Evolutionary conservation across 2,113 vertebrate genomes (phyloP), one percentile per base, ranked within the genome.

Genomic region (Poecile atricapillus): DNA sequence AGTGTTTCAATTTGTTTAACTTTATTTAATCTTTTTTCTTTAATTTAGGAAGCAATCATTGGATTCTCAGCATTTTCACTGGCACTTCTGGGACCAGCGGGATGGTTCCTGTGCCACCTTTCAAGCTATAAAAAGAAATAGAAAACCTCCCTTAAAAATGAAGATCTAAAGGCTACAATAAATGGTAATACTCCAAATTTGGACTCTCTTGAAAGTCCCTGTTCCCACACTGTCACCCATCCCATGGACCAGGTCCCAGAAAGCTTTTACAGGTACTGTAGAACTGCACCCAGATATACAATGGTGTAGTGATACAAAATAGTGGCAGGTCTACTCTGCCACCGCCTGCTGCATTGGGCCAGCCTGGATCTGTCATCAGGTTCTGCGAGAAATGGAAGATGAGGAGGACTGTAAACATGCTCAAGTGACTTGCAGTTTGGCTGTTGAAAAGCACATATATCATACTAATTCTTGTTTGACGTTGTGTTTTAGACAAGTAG

Each of bases 101-200:
- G 97, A 73, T 98, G 98, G 98, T 93, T 99, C 85, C 52, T 99
- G 93, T 95, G 93, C 86, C 98, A 98, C 82, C 94, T 99, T 90
- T 96, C 98, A 83, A 96, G 96, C 21, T 98, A 98, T 68, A 97
- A 83, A 53, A 97, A 93, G 86, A 97, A 96, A 94, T 63, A 97
- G 77, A 91, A 95, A 92, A 83, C 88, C 70, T 64, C 65, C 43
- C 63, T 94, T 83, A 33, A 39, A 83, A 74, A 74, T 63, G n/a
- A 70, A 73, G 64, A 62, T 53, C 30, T 77, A 24, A 11, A 77
- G 22, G 39, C 73, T 87, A 19, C 63, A 50, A 67, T 55, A 79
- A 76, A 28, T 31, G 63, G 13, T 43, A 76, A 80, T 50, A 46
- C 20, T 50, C 39, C 43, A 31, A 59, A 49, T 35, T 6, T 91